Percentiles rank a stretch among this genome's conserved stretches.
These are phyloP conservation scores for Chrysochloris asiatica DNA, from an alignment of 2,113 vertebrate species.

Conservation along the genomic window DNA sequence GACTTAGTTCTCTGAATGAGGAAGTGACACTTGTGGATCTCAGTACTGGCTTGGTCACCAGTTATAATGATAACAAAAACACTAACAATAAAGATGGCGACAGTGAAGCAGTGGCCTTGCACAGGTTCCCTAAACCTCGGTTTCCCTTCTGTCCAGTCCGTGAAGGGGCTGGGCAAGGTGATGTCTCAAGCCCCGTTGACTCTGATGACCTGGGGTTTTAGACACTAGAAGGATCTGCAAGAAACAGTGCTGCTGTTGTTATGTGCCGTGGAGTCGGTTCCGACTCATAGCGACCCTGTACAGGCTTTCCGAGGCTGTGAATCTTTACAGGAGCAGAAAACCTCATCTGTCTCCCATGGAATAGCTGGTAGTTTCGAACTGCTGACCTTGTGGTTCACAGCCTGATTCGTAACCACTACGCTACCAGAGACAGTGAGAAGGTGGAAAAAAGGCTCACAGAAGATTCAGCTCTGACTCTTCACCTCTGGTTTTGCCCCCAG, in stretches of 20 bases:
- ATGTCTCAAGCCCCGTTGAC: background rate
- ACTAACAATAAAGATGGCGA: background rate
- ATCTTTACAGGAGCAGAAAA: too few species aligned
- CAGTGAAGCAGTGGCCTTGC: rapidly evolving
- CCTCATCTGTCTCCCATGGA: too few species aligned
- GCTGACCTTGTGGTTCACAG: too few species aligned
- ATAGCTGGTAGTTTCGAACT: too few species aligned
- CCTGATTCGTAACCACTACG: too few species aligned
- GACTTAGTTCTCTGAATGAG: background rate
- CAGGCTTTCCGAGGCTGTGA: too few species aligned
- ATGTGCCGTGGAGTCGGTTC: too few species aligned
- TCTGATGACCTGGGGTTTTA: background rate
- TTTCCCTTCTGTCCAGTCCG: background rate
- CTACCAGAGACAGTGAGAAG: background rate
- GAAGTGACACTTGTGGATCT: background rate
- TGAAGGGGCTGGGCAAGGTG: background rate
- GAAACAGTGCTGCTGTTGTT: too few species aligned
- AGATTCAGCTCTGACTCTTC: background rate
- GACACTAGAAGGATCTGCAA: background rate
- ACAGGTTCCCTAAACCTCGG: background rate
- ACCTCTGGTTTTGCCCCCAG: background rate
- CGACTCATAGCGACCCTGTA: too few species aligned
- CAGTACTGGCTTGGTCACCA: background rate
- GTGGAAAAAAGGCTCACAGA: background rate
- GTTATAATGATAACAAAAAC: background rate